A percentile compares a stretch with the other conserved stretches of the same genome.
Conservation (phyloP, 2,888 invertebrate species). For the Dimorphilus gyrociliatus region DNA sequence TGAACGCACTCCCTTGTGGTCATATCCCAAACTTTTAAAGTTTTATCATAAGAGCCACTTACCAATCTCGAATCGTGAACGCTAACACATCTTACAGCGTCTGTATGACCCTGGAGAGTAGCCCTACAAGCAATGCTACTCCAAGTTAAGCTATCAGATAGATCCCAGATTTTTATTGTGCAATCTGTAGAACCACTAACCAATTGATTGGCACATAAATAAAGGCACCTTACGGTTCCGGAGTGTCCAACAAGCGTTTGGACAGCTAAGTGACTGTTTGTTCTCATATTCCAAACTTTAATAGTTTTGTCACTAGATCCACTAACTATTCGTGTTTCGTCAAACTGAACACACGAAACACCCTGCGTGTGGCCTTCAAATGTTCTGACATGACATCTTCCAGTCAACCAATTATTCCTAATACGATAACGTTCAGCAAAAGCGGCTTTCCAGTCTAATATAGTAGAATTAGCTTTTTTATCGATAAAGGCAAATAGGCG, state of each 20-base stretch:
- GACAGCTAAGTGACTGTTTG: conserved; percentile 41
- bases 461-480: too few species aligned
- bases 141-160: conserved; percentile 58
- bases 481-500: too few species aligned
- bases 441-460: conserved; percentile 40
- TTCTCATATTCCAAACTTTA: conserved; percentile 42
- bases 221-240: conserved; percentile 41
- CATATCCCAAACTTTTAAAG: conserved; percentile 49
- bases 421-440: conserved; percentile 40
- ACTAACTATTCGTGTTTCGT: conserved; percentile 41
- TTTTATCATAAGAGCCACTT: conserved; percentile 42
- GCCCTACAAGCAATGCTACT: conserved; percentile 41
- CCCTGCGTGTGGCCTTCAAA: conserved; percentile 43
- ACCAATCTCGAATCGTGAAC: conserved; percentile 38
- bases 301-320: conserved; percentile 43
- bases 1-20: conserved; percentile 95
- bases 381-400: conserved; percentile 41
- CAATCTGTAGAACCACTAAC: conserved; percentile 78
- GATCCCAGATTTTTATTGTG: conserved; percentile 89
- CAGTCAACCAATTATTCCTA: conserved; percentile 40
- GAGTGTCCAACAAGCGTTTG: conserved; percentile 43
- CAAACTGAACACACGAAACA: conserved; percentile 43
- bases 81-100: conserved; percentile 42
- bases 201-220: conserved; percentile 46
- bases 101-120: conserved; percentile 42